Conservation (phyloP, 2,888 invertebrate species). For the Leptopilina myrica region DNA sequence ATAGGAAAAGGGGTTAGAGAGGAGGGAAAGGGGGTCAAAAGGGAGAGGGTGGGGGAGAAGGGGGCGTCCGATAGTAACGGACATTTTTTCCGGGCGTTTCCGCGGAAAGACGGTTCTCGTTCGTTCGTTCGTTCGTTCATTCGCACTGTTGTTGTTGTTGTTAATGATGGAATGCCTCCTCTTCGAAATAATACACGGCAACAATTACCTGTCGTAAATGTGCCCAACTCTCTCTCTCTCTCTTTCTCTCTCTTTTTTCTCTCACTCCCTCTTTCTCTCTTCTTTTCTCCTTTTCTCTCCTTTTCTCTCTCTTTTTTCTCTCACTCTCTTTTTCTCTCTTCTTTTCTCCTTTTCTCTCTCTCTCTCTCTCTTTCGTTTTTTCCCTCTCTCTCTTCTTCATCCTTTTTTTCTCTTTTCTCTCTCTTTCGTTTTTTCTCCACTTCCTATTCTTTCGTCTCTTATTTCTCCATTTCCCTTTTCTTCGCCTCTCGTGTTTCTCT, state of each 20-base stretch:
- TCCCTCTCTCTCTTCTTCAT: slow-evolving; percentile 43
- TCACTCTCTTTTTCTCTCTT: slow-evolving; percentile 47
- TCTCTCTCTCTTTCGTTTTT: slow-evolving; percentile 41
- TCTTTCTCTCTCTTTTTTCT: slow-evolving; percentile 35
- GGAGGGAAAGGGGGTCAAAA: slow-evolving; percentile 5
- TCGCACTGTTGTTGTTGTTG: no score
- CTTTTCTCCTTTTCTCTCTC: no score
- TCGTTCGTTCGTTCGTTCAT: slow-evolving; percentile 44
- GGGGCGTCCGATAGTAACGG: slow-evolving; percentile 41
- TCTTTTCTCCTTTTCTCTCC: slow-evolving; percentile 46
- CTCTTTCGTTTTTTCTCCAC: slow-evolving; percentile 51
- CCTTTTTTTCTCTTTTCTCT: no score
- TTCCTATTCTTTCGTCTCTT: slow-evolving; percentile 4
- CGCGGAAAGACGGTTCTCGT: slow-evolving; percentile 58
- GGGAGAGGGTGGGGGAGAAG: slow-evolving; percentile 3
- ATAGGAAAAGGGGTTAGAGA: slow-evolving; percentile 18
- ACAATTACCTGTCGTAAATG: slow-evolving; percentile 73
- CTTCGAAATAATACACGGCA: slow-evolving; percentile 59
- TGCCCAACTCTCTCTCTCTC: slow-evolving; percentile 37
- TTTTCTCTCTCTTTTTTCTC: no score
- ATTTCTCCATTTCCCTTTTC: background rate
- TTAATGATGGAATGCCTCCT: slow-evolving; percentile 53
- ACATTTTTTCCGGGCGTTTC: slow-evolving; percentile 68
- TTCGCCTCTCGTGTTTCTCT: background rate
- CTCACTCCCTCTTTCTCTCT: no score